Evolutionary conservation across 1,140 invertebrate genomes (phyloP).

Genomic region (Drosophila nigromelanica): DNA sequence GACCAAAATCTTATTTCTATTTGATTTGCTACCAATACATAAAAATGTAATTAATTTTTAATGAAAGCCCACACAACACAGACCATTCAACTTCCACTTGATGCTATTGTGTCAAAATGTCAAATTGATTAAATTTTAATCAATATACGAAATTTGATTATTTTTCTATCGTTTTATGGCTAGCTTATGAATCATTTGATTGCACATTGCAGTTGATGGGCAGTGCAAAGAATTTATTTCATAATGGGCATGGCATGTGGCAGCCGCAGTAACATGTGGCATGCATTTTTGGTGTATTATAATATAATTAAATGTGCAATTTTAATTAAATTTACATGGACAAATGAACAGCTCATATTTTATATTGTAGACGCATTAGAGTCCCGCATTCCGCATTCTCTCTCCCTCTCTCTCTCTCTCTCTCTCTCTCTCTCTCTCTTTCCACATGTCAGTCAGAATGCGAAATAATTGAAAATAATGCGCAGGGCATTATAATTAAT

Average conservation of each 20-base stretch:
- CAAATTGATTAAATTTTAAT: conserved; percentile 55
- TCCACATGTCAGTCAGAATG: conserved; percentile 20
- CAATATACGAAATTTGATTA: conserved; percentile 54
- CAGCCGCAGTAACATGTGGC: background rate
- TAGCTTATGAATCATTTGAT: conserved; percentile 12
- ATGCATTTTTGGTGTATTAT: conserved; percentile 48
- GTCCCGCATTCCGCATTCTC: too few relatives aligned
- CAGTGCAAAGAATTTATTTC: conserved; percentile 39
- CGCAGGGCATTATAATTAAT: conserved; percentile 58
- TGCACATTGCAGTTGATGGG: conserved; percentile 2
- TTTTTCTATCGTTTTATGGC: conserved; percentile 38
- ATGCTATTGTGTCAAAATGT: conserved; percentile 27
- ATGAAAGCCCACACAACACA: conserved; percentile 24
- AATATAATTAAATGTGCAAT: conserved; percentile 70
- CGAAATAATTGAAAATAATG: conserved; percentile 72
- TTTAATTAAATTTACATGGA: conserved; percentile 77
- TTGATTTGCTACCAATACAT: background rate
- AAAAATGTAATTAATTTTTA: conserved; percentile 43
- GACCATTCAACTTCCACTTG: conserved; percentile 13
- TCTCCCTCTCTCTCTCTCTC: too few relatives aligned
- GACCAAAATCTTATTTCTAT: conserved; percentile 7
- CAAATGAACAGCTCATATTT: conserved; percentile 1
- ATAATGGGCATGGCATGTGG: conserved; percentile 28
- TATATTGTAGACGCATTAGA: conserved; percentile 15
- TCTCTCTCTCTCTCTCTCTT: background rate